These are phyloP conservation scores for Camponotus pennsylvanicus DNA, from an alignment of 1,140 invertebrate species.

Conservation along the genomic window DNA sequence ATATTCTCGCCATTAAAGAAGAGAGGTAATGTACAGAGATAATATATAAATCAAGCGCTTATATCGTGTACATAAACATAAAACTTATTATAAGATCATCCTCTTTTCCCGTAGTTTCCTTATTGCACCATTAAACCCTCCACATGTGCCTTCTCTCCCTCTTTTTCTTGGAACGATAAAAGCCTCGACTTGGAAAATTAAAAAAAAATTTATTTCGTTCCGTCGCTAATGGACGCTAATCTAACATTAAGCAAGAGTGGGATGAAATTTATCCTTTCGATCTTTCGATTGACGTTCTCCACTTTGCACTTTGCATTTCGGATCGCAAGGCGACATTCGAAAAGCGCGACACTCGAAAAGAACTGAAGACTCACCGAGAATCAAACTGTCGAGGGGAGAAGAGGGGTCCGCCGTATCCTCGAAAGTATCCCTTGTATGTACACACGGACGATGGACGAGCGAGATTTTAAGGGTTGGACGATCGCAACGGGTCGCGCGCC, in stretches of 20 bases:
- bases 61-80: neutral
- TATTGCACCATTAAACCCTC: conserved; percentile 26
- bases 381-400: neutral
- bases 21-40: neutral
- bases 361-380: conserved; percentile 62
- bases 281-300: neutral
- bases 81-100: neutral
- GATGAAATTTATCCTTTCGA: conserved; percentile 3
- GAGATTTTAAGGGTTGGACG: conserved; percentile 53
- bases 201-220: neutral
- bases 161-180: neutral
- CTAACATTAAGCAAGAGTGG: neutral
- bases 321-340: neutral
- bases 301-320: neutral
- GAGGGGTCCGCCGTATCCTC: neutral
- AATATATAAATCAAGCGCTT: neutral
- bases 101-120: neutral
- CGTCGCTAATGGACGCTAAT: conserved; percentile 41
- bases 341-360: conserved; percentile 7
- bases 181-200: conserved; percentile 7
- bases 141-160: neutral
- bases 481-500: conserved; percentile 75
- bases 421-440: neutral
- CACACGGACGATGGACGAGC: neutral
- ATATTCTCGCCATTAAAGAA: neutral